Evolutionary conservation across 2,888 invertebrate species (phyloP).

Genomic region (Agonopterix heracliana): DNA sequence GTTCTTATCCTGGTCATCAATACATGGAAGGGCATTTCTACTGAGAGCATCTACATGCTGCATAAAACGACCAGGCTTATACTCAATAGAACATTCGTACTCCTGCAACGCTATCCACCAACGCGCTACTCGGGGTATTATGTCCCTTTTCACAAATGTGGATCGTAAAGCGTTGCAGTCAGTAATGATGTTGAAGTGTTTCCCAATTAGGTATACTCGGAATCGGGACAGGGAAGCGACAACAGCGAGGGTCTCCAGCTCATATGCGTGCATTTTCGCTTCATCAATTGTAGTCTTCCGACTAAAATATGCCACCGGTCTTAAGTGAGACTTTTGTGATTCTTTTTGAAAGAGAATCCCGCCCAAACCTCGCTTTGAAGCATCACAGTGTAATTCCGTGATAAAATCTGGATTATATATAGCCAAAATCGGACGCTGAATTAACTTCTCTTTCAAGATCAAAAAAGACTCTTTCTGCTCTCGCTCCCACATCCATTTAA

Average conservation of each 20-base stretch:
- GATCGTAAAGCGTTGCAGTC: conserved; percentile 31
- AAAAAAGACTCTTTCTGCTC: conserved; percentile 1
- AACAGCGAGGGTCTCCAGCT: conserved; percentile 8
- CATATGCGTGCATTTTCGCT: neutral
- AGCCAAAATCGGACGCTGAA: conserved; percentile 18
- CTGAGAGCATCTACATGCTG: neutral
- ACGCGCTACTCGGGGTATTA: conserved; percentile 24
- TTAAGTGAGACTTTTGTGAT: neutral
- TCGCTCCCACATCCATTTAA: conserved; percentile 2
- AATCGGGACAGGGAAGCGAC: conserved; percentile 30
- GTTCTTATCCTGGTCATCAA: too few relatives aligned
- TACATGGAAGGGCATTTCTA: neutral
- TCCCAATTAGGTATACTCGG: conserved; percentile 28
- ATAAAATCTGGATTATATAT: conserved; percentile 18
- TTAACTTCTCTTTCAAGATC: conserved; percentile 18
- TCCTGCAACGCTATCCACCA: conserved; percentile 24
- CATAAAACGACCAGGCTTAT: neutral
- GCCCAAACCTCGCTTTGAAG: conserved; percentile 21
- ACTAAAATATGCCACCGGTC: neutral
- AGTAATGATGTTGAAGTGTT: conserved; percentile 22
- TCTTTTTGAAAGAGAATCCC: conserved; percentile 25
- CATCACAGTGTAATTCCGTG: conserved; percentile 32
- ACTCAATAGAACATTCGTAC: neutral
- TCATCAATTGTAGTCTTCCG: neutral
- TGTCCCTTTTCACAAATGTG: conserved; percentile 21